Conservation (phyloP, 2,888 invertebrate genomes). For the Drosophila birchii region DNA sequence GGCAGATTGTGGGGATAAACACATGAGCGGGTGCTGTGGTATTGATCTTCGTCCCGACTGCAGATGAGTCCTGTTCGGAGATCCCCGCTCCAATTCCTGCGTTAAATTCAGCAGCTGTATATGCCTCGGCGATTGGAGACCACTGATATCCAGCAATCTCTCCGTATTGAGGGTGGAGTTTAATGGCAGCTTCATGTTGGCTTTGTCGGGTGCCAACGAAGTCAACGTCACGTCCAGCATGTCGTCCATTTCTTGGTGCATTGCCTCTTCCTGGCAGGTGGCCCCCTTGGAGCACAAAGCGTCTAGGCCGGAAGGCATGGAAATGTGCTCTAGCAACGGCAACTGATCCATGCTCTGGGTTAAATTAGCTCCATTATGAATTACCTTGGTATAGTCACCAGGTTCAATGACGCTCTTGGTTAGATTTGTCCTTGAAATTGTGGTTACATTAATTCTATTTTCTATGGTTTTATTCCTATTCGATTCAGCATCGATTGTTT, state of each 20-base stretch:
- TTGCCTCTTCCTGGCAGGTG: neutral
- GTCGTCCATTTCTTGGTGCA: constrained; percentile 24
- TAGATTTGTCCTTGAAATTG: constrained; percentile 5
- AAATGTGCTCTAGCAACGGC: constrained; percentile 76
- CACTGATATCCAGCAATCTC: constrained; percentile 78
- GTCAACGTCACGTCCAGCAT: constrained; percentile 73
- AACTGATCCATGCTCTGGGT: constrained; percentile 73
- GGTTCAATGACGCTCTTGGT: constrained; percentile 19
- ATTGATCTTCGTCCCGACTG: constrained; percentile 46
- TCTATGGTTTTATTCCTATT: constrained; percentile 1
- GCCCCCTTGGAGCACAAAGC: constrained; percentile 18
- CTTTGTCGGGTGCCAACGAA: constrained; percentile 74
- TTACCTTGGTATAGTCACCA: constrained; percentile 24
- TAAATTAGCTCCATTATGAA: constrained; percentile 42
- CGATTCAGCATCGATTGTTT: neutral
- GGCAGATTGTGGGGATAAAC: constrained; percentile 77
- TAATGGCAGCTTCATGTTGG: constrained; percentile 81
- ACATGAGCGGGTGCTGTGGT: constrained; percentile 66
- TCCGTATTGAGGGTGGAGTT: constrained; percentile 83
- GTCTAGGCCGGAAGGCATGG: constrained; percentile 76
- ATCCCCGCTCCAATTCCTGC: constrained; percentile 72
- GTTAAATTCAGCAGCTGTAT: constrained; percentile 80
- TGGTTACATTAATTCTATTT: neutral
- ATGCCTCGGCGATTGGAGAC: constrained; percentile 71
- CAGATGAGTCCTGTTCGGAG: constrained; percentile 40